Evolutionary conservation across 2,113 vertebrate species (phyloP), one percentile per base, ranked within the genome.

Genomic region (Cottus gobio): DNA sequence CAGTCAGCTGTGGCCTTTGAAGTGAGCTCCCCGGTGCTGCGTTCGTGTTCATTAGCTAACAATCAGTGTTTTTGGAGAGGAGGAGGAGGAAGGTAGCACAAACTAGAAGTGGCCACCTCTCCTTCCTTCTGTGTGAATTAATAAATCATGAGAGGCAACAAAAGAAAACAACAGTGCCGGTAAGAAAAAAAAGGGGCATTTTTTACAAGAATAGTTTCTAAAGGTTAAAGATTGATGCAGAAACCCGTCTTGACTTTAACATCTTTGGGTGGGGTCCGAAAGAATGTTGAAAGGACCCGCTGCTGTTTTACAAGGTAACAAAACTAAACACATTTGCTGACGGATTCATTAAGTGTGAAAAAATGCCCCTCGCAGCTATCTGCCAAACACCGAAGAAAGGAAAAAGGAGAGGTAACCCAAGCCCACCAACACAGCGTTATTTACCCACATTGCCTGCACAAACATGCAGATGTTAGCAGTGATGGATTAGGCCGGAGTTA

Each of bases 401-500:
- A 60, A 71, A 65, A 66, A 73, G 64, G 61, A 86, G 77, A 11
- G 26, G 87, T 88, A 93, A 92, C 90, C 50, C 71, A 77, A 93
- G 89, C 90, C 91, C 91, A 91, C 88, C 86, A 90, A 86, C 90
- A 85, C 75, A 0, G 85, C 76, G 8, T 64, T 94, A 90, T 94
- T 95, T 94, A 93, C 89, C 79, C 90, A 65, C 57, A 66, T 67
- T 66, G 90, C 91, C 90, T 94, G 93, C 90, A 86, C 91, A 91
- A 91, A 94, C 94, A 89, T 75, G 89, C 90, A 77, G 85, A 88
- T 82, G 84, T 75, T 76, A 84, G 80, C 92, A 87, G 85, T 94
- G 94, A 95, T 92, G 92, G 93, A 95, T 93, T 93, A 92, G 90
- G 62, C 69, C 4, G 66, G 74, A 91, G 91, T 92, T 82, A 92